Evolutionary conservation across 2,888 invertebrate genomes (phyloP).

Genomic region (Thumatha senex): DNA sequence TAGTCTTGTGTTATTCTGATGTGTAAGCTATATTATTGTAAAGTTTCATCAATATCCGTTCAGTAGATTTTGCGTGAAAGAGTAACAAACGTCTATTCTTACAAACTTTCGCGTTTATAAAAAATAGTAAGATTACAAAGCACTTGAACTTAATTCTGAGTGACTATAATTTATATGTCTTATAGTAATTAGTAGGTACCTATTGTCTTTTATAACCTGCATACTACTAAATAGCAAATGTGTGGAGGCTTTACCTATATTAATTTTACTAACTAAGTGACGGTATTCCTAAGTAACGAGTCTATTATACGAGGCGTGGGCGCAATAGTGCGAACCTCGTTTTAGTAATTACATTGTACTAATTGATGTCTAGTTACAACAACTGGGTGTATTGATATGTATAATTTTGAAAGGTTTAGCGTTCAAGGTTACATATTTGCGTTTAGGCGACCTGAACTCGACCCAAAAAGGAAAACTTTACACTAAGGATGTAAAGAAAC

Average conservation of each 20-base stretch:
- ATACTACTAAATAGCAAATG: neutral
- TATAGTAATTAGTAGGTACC: neutral
- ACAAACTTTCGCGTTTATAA: no score
- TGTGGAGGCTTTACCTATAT: slow-evolving; percentile 8
- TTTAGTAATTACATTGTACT: slow-evolving; percentile 55
- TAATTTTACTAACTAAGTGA: slow-evolving; percentile 35
- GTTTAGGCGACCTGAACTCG: no score
- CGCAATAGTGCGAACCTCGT: slow-evolving; percentile 44
- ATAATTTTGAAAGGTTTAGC: slow-evolving; percentile 18
- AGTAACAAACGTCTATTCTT: no score
- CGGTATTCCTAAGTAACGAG: slow-evolving; percentile 51
- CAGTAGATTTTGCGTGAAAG: no score
- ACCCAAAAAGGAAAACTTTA: neutral
- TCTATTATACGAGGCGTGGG: slow-evolving; percentile 56
- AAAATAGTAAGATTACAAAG: no score
- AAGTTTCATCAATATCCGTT: no score
- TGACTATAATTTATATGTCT: neutral
- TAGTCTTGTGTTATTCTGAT: no score
- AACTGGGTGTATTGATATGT: slow-evolving; percentile 32
- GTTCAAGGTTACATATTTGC: no score
- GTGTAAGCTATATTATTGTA: no score
- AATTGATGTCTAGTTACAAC: slow-evolving; percentile 51
- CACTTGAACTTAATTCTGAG: neutral
- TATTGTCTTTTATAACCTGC: neutral
- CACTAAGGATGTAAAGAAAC: no score